Evolutionary conservation across 2,113 vertebrate species (phyloP), one percentile per base, ranked within the genome.

Genomic region (Nibea albiflora): DNA sequence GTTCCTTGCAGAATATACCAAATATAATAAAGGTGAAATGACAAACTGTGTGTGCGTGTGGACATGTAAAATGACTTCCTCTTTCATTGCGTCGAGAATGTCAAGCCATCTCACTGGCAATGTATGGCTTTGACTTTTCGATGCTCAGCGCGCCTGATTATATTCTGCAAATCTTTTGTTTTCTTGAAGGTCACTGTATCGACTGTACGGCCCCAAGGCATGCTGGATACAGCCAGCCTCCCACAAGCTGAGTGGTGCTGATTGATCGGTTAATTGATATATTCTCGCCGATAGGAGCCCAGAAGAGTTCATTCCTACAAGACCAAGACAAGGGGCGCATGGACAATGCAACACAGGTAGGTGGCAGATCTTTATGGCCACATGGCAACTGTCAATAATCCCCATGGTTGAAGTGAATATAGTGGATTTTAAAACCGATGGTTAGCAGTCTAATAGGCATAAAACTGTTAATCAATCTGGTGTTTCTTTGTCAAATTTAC

Each of bases 171-270:
- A 69, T 89, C 77, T 88, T 86, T 87, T 71, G 67, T 78, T 88
- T 87, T 80, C 49, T 78, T 86, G 73, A 92, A 91, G 88, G 91
- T 92, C 83, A 81, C 82, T 73, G 77, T 90, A 90, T 93, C 73
- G 87, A 89, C 73, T 73, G 47, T 28, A 53, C 31, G 35, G 42
- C 76, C 73, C 87, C 42, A 24, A 85, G 70, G 69, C 75, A 47
- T 73, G 72, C 46, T 73, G 42, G 72, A 68, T 65, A 31, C 68
- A 78, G 65, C 31, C 74, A 46, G 17, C 80, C 81, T 81, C 89
- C 68, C 31, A 62, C 78, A 46, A 75, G 77, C 87, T 83, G 81
- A 89, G 74, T 80, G 81, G 46, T 74, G 35, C 70, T 52, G 81
- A 90, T 90, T 88, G 80, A 90, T 90, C 28, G 62, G 3, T 62